Base-by-base conservation (phyloP, 2,888 invertebrate genomes). In the Dysmachus trigonus region DNA sequence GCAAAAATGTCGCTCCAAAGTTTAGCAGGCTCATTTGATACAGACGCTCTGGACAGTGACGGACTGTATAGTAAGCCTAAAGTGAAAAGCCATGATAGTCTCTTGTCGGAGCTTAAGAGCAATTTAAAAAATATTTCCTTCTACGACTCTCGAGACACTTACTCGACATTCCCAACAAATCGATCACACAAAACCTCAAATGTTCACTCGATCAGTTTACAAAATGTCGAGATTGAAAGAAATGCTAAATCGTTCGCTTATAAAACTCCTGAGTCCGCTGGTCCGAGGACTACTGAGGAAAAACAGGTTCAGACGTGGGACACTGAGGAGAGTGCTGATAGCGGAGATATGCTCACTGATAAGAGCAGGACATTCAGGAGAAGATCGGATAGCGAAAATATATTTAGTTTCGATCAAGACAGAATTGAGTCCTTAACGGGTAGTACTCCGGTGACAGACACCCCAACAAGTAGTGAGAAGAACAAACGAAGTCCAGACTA, bases 341-440 rank as follows among this genome's bases (percentile, higher is more conserved):
- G 94, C 8, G 47, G 27, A 18, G 86, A 86, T 38, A 51, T 86
- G 0, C 91, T 92, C 47, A 90, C 90, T 0, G 90, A 91, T 30
- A 92, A 91, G 88, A 91, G 91, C n/a, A 90, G 90, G 0, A 90
- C 91, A 0, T 94, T 93, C 89, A 94, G 95, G 30, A 94, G 95
- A 5, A 94, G 95, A 18, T 95, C 95, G 73, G 95, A 95, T n/a
- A 94, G 92, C 87, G 94, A 94, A 87, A 94, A 95, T 88, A 95
- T 96, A 6, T 96, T 96, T 89, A 95, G 95, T 91, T 96, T 96
- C 89, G 96, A 96, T 89, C 95, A 95, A 90, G 95, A 95, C 88
- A 94, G 95, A 89, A 96, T 96, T 87, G 95, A 95, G 90, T 95
- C 95, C 1, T 91, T 95, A 74, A 95, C 95, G 81, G 94, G 95